phyloP scores from a whole-genome alignment of 2,113 vertebrate species.

The Phaethon lepturus region DNA sequence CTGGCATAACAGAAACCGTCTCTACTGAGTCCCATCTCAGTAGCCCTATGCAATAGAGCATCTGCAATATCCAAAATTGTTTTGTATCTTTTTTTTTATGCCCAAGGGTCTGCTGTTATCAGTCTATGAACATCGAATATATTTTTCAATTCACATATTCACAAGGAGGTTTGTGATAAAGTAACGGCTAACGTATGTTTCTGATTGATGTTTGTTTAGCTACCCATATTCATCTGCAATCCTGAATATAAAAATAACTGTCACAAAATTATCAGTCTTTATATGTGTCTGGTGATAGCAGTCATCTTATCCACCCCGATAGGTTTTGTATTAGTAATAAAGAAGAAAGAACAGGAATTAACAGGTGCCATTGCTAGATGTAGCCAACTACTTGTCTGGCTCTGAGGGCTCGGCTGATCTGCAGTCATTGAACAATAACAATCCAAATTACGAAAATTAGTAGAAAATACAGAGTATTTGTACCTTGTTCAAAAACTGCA shows the following conservation, averaged over 20 bases:
- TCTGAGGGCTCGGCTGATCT: neutral
- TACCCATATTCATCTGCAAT: neutral
- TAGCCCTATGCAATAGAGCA: neutral
- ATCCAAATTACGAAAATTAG: conserved; percentile 32
- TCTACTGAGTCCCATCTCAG: neutral
- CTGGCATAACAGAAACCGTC: neutral
- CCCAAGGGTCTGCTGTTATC: neutral
- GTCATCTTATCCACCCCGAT: neutral
- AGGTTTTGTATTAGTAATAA: neutral
- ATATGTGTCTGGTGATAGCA: neutral
- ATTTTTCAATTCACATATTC: conserved; percentile 6
- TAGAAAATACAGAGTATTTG: neutral
- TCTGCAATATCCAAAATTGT: neutral
- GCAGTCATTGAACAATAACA: neutral
- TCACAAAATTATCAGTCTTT: neutral
- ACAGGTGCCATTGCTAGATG: neutral
- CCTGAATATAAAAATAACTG: neutral
- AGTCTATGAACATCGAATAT: neutral
- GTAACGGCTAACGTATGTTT: neutral
- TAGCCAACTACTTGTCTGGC: neutral
- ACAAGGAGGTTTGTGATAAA: neutral
- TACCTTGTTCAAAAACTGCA: conserved; percentile 1
- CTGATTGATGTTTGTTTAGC: neutral
- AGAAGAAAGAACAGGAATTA: neutral
- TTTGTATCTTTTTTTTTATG: neutral